Evolutionary conservation across 2,888 invertebrate species (phyloP), one percentile per base, ranked within the genome.

Genomic region (Bibio marci): DNA sequence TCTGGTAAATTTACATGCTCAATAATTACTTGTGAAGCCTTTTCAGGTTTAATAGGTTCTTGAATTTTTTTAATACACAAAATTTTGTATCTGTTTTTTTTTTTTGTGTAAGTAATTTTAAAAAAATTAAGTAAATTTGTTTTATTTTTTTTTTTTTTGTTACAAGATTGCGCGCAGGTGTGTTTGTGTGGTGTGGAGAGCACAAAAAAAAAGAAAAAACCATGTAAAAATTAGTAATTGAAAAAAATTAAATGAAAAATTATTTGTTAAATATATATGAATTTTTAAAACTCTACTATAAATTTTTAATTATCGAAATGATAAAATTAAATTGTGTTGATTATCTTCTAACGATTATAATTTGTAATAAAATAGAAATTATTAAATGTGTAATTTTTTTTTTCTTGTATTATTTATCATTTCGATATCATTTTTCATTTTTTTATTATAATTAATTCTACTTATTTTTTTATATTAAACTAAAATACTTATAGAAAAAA

Each of bases 11-110:
- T 76, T 64, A 81, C 76, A 54, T 69, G 65, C 51, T 80, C 80
- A 67, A 88, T 74, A 67, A 92, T 82, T 65, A 79, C 71, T 63
- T 74, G 70, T 47, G 87, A 75, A 52, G 82, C 81, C 69, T 83
- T 80, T 66, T 79, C 74, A 47, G 79, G 70, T 49, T 76, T 66
- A 62, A 72, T 74, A 51, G 70, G 69, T 51, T 77, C 77, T 71
- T 73, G 77, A 64, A 86, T 63, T 63, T 70, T 76, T 67, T 81
- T 82, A 65, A 94, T 88, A 71, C 92, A 92, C 79, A 98, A 83
- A 77, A 98, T 94, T 76, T 92, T 90, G 83, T 98, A 97, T 81
- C 91, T 90, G 80, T 72, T 70, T 72, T 69, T 58, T 54, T 44
- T 44, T 45, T 41, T 26, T 42, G 48, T 45, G 41, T 40, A 15